Percentiles rank a stretch among this genome's conserved stretches.
phyloP scores from a whole-genome alignment of 2,113 vertebrate species.

The Cichladusa arquata region DNA sequence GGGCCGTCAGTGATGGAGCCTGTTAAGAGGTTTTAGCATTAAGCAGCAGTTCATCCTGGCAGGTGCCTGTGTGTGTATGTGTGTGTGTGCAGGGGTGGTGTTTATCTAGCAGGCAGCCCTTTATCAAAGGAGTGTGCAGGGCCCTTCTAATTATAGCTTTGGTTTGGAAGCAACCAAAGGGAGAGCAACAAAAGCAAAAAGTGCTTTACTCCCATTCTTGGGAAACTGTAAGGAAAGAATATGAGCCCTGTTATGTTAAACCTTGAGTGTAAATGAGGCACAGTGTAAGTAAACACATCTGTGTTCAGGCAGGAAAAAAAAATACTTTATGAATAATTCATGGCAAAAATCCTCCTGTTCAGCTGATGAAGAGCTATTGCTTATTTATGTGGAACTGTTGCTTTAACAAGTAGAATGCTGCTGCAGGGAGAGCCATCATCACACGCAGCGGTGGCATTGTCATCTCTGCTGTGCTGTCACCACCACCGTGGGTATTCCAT shows the following conservation, averaged over 20 bases:
- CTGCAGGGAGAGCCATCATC: neutral
- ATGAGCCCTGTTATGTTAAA: slow-evolving; percentile 58
- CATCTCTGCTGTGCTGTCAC: neutral
- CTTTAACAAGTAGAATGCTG: neutral
- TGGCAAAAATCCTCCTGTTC: slow-evolving; percentile 21
- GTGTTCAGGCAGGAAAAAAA: slow-evolving; percentile 33
- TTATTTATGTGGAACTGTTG: neutral
- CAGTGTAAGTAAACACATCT: slow-evolving; percentile 79
- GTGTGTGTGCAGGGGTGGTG: neutral
- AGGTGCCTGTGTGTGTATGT: neutral
- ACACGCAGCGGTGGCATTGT: rapidly evolving
- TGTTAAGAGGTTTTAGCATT: slow-evolving; percentile 12
- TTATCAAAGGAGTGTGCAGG: slow-evolving; percentile 62
- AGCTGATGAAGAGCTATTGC: neutral
- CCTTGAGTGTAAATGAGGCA: slow-evolving; percentile 67
- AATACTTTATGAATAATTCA: slow-evolving; percentile 26
- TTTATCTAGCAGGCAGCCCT: slow-evolving; percentile 45
- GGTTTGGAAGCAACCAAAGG: slow-evolving; percentile 48
- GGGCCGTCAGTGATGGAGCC: neutral
- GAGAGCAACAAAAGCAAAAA: slow-evolving; percentile 27
- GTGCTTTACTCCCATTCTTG: neutral
- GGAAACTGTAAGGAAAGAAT: slow-evolving; percentile 21
- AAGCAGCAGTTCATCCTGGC: neutral
- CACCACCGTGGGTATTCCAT: rapidly evolving
- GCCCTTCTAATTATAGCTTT: slow-evolving; percentile 70